Conservation (phyloP, 2,797 vertebrate genomes). For the Lepilemur septentrionalis region DNA sequence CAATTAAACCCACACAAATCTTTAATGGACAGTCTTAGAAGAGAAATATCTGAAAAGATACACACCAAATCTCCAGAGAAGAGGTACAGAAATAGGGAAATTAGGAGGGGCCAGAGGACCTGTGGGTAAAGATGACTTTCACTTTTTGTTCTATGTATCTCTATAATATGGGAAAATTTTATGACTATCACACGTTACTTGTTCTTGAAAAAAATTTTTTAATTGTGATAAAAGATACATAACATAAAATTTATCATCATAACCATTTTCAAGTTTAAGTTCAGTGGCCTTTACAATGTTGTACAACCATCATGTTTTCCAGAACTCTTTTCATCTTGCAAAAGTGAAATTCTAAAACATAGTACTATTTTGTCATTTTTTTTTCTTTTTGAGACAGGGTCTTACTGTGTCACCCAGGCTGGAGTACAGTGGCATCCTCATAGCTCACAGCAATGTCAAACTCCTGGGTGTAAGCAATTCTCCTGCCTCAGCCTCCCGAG, state of each 20-base stretch:
- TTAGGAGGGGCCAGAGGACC: rapidly evolving
- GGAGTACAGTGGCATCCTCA: neutral
- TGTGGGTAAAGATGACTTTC: neutral
- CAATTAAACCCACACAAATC: neutral
- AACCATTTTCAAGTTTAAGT: neutral
- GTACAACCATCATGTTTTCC: neutral
- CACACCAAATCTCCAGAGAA: neutral
- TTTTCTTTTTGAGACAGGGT: neutral
- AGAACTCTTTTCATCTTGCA: neutral
- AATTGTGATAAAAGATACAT: neutral
- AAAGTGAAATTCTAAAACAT: neutral
- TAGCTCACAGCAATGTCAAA: neutral
- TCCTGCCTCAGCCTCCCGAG: neutral
- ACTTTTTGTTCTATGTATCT: neutral
- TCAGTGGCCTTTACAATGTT: neutral
- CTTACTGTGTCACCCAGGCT: neutral
- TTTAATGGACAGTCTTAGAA: neutral
- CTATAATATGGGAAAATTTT: neutral
- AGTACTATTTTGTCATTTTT: neutral
- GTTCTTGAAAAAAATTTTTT: neutral
- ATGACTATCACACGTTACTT: neutral
- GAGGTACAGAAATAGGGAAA: neutral
- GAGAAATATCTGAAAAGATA: neutral
- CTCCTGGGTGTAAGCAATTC: neutral
- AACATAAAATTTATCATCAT: neutral